phyloP scores from a whole-genome alignment of 1,140 invertebrate species.

The Sitobion miscanthi region DNA sequence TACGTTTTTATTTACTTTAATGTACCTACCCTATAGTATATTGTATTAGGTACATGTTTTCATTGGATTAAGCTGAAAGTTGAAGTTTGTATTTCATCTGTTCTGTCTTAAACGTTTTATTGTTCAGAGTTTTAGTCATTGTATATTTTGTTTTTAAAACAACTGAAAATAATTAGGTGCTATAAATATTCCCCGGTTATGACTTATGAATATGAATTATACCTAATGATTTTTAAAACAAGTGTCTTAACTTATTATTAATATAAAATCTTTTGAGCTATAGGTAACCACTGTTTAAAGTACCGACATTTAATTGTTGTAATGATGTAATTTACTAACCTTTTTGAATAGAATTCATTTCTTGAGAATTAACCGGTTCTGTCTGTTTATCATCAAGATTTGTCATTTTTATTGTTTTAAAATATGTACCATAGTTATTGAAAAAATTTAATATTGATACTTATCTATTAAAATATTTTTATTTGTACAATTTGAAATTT shows the following conservation, averaged over 20 bases:
- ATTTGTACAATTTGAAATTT: background rate
- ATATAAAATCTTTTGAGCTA: background rate
- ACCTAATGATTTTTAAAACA: background rate
- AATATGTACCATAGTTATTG: background rate
- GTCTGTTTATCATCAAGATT: background rate
- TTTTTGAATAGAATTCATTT: slow-evolving; percentile 22
- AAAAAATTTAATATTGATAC: background rate
- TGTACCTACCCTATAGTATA: too few species aligned
- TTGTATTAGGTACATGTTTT: too few species aligned
- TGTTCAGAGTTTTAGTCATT: background rate
- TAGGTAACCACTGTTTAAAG: background rate
- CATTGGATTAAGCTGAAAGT: background rate
- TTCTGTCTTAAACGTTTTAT: background rate
- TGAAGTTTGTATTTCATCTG: background rate
- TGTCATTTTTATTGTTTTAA: background rate
- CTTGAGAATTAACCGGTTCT: background rate
- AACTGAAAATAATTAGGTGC: background rate
- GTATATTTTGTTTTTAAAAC: background rate
- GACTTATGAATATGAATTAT: background rate
- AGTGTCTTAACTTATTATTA: background rate
- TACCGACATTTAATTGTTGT: background rate
- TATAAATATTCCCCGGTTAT: background rate
- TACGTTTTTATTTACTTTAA: too few species aligned
- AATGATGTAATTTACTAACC: background rate
- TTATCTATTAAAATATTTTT: background rate